phyloP scores from a whole-genome alignment of 2,797 vertebrate genomes.

The Peromyscus nudipes region DNA sequence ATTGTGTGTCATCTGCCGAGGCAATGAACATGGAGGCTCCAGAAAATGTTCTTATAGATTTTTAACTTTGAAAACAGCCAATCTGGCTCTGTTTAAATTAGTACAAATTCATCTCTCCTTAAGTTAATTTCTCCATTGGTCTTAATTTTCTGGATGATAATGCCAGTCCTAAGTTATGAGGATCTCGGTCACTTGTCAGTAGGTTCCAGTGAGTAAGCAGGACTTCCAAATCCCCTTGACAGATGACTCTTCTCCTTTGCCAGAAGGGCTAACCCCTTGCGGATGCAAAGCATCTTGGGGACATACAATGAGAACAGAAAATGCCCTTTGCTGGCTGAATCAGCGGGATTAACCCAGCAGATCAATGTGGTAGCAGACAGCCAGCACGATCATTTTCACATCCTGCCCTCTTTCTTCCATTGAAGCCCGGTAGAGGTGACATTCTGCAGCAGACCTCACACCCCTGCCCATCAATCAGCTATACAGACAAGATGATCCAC shows the following conservation, averaged over 20 bases:
- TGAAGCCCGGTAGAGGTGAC: not conserved
- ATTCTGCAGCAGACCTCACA: not conserved
- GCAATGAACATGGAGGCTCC: not conserved
- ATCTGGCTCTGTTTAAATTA: not conserved
- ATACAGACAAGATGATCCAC: not conserved
- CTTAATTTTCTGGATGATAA: constrained; percentile 16
- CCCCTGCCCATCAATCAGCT: not conserved
- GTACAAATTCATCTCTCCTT: not conserved
- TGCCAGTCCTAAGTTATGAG: not conserved
- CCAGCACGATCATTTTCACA: not conserved
- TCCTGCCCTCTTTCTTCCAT: not conserved
- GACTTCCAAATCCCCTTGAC: not conserved
- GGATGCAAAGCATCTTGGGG: not conserved
- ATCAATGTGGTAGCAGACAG: not conserved
- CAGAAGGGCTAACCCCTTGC: not conserved
- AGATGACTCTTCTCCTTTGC: not conserved
- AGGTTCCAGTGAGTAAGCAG: not conserved
- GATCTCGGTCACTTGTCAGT: not conserved
- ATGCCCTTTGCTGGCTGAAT: not conserved
- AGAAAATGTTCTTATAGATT: not conserved
- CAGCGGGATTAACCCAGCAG: not conserved
- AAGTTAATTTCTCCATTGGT: not conserved
- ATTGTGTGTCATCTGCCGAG: not conserved
- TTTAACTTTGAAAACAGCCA: constrained; percentile 36
- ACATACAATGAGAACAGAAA: not conserved